These are phyloP conservation scores for Erpetoichthys calabaricus DNA, from an alignment of 2,797 vertebrate species.

Conservation along the genomic window DNA sequence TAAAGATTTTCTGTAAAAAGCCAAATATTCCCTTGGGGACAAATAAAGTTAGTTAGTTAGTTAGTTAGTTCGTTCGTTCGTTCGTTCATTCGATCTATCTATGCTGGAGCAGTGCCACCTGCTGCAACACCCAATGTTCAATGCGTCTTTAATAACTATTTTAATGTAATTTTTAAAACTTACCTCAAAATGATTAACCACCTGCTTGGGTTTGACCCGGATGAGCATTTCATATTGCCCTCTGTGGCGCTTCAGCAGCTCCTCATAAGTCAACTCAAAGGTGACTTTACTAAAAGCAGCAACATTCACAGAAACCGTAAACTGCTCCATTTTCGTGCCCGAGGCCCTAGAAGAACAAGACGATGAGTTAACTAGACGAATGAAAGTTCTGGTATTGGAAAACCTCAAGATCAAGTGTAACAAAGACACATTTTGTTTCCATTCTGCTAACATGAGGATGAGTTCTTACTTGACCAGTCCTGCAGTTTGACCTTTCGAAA, in stretches of 20 bases:
- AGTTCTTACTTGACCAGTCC: constrained; percentile 67
- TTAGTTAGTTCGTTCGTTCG: too few species aligned
- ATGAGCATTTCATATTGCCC: constrained; percentile 73
- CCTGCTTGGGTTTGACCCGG: constrained; percentile 67
- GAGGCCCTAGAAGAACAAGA: constrained; percentile 48
- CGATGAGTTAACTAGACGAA: not conserved
- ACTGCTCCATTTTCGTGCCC: constrained; percentile 82
- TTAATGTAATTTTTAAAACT: too few species aligned
- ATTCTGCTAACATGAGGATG: not conserved
- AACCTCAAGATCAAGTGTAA: not conserved
- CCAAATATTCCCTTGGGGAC: too few species aligned
- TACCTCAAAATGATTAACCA: constrained; percentile 75
- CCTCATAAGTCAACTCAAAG: constrained; percentile 76
- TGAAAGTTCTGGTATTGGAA: not conserved
- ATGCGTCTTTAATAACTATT: too few species aligned
- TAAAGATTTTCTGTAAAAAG: too few species aligned
- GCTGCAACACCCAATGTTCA: too few species aligned
- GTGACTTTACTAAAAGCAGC: constrained; percentile 61
- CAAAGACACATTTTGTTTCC: not conserved
- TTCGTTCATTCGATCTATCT: too few species aligned
- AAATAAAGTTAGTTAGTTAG: too few species aligned
- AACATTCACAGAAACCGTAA: constrained; percentile 73
- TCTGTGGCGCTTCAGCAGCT: constrained; percentile 67
- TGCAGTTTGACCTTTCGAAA: constrained; percentile 65
- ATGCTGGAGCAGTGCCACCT: too few species aligned